Base-by-base conservation (phyloP, 2,113 vertebrate species). In the Tragulus kanchil region DNA sequence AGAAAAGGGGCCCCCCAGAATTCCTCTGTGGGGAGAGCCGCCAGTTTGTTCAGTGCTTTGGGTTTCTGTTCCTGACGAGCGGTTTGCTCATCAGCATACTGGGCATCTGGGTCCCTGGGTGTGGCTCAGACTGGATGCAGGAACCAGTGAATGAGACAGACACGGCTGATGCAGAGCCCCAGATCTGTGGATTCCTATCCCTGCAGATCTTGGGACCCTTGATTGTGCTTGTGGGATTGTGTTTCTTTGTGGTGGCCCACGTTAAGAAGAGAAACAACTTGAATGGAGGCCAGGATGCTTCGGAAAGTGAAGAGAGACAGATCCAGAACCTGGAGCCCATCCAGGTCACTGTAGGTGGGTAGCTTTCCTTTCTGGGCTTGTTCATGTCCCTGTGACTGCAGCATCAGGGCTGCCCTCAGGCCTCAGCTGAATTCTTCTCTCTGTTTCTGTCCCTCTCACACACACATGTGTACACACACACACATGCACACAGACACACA, bases 151-250 rank as follows among this genome's bases (percentile, higher is more conserved):
- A 99, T 48, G 96, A 98, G 67, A 98, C 98, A 0, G 73, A 93
- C 79, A 90, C 11, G 3, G 92, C 93, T 42, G 94, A 95, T 0
- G 0, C 45, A 3, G 98, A 98, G 59, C 77, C 97, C 90, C 98
- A 96, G 93, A 96, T 98, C 73, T 99, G 99, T 92, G 98, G 98
- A 54, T 98, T 99, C 93, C 97, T 99, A 85, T 98, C 99, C 42
- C 97, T 99, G 85, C 99, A 99, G 96, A 99, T 99, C 97, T 96
- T 99, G 98, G 99, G 99, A 67, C 99, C 99, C 54, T 95, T 99
- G 96, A 98, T 99, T 94, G 98, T 99, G 82, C 98, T 99, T 9
- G 97, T 98, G 97, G 99, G 99, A 26, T 93, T 99, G 94, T 99
- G 98, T 96, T 99, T 99, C 98, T 99, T 99, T 0, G 98, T 99